Conservation (phyloP, 2,797 vertebrate genomes). For the Notolepis coatsorum region DNA sequence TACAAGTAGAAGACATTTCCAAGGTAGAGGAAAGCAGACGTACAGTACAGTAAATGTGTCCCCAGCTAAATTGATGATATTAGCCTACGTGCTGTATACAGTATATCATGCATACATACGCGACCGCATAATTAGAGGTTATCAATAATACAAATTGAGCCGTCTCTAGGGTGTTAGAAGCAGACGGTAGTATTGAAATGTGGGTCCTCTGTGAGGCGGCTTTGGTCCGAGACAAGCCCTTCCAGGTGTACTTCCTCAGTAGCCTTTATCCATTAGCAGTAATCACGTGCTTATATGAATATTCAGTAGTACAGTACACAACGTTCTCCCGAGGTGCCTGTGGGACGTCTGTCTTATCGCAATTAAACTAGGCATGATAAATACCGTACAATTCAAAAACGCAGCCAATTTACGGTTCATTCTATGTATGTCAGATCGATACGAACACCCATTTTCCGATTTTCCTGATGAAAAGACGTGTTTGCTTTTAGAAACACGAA, state of each 20-base stretch:
- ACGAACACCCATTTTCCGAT: constrained; percentile 40
- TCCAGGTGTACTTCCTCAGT: constrained; percentile 6
- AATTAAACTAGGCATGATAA: constrained; percentile 53
- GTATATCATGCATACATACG: too few species aligned
- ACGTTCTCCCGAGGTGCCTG: constrained; percentile 31
- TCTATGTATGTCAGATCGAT: constrained; percentile 54
- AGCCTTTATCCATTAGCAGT: neutral
- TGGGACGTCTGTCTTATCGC: constrained; percentile 37
- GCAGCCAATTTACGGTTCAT: constrained; percentile 61
- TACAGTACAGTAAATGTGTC: too few species aligned
- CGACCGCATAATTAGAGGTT: too few species aligned
- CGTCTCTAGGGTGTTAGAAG: too few species aligned
- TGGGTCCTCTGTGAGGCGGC: too few species aligned
- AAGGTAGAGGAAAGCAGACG: too few species aligned
- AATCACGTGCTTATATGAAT: neutral
- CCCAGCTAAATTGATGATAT: too few species aligned
- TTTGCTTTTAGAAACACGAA: constrained; percentile 52
- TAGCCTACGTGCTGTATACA: too few species aligned
- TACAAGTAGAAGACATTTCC: too few species aligned
- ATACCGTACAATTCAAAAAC: constrained; percentile 58
- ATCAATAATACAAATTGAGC: too few species aligned
- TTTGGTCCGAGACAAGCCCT: constrained; percentile 5
- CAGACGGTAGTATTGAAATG: too few species aligned
- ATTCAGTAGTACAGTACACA: neutral
- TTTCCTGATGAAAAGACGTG: constrained; percentile 45